Conservation (phyloP, 2,797 vertebrate species). For the Huso huso region DNA sequence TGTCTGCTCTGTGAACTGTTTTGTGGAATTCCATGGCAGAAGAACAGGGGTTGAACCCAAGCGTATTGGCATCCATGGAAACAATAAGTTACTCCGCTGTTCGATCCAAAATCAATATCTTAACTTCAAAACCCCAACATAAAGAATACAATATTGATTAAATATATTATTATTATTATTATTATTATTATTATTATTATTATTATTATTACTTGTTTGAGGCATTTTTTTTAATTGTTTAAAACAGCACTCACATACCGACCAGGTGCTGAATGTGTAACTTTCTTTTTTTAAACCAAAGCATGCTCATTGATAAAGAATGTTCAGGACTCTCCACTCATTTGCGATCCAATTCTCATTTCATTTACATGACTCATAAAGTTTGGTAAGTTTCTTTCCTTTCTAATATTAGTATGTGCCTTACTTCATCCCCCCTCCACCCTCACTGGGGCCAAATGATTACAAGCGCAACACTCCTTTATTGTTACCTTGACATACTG, state of each 20-base stretch:
- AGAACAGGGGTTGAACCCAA: too few species aligned
- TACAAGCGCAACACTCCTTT: background rate
- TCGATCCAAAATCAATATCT: too few species aligned
- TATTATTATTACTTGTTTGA: too few species aligned
- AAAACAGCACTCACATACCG: background rate
- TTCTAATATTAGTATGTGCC: conserved; percentile 7
- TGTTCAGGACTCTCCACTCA: background rate
- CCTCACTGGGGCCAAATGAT: background rate
- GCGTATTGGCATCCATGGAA: too few species aligned
- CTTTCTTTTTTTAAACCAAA: background rate
- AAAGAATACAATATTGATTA: too few species aligned
- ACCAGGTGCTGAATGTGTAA: background rate
- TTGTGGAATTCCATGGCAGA: too few species aligned
- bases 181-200: too few species aligned
- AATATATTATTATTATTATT: too few species aligned
- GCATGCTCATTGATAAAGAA: background rate
- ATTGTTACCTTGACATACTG: background rate
- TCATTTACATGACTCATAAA: conserved; percentile 6
- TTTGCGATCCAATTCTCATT: conserved; percentile 8
- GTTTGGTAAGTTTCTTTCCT: conserved; percentile 1
- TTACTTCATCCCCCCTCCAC: background rate
- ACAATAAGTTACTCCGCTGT: too few species aligned
- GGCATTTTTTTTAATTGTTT: too few species aligned
- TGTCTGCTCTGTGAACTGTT: too few species aligned
- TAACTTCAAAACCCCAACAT: too few species aligned